Percentiles rank a stretch among this genome's conserved stretches.
phyloP scores from a whole-genome alignment of 2,888 invertebrate species.

The Hemaris fuciformis region DNA sequence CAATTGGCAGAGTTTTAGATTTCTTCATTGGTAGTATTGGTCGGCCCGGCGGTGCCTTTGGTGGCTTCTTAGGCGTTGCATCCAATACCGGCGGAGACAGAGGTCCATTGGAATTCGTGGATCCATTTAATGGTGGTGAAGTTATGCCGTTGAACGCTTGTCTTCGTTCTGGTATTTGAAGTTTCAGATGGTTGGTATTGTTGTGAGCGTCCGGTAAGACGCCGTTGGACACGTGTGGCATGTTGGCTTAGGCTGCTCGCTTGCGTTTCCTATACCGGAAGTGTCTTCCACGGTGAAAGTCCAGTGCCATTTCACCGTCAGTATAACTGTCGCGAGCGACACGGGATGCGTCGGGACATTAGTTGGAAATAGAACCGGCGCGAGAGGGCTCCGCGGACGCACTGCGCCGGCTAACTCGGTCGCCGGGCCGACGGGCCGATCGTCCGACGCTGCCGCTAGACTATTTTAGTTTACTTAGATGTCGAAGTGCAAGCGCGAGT shows the following conservation, averaged over 20 bases:
- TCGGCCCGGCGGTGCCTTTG: constrained; percentile 61
- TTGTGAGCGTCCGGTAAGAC: constrained; percentile 36
- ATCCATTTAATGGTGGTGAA: constrained; percentile 45
- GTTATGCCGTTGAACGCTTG: constrained; percentile 38
- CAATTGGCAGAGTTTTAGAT: constrained; percentile 71
- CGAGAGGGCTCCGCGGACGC: constrained; percentile 73
- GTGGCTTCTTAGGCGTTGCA: constrained; percentile 70
- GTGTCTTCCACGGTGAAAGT: constrained; percentile 66
- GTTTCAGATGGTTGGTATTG: constrained; percentile 46
- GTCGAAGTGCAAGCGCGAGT: constrained; percentile 74
- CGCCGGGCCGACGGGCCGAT: constrained; percentile 76
- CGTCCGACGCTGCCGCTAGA: constrained; percentile 68
- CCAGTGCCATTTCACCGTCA: constrained; percentile 76
- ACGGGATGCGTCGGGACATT: constrained; percentile 69
- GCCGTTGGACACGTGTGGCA: constrained; percentile 60
- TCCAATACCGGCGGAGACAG: constrained; percentile 68
- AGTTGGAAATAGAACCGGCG: constrained; percentile 79
- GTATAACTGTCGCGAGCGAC: constrained; percentile 67
- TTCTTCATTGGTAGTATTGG: constrained; percentile 72
- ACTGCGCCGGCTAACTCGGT: constrained; percentile 78
- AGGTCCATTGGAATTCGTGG: constrained; percentile 60
- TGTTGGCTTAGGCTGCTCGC: constrained; percentile 51
- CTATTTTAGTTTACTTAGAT: constrained; percentile 80
- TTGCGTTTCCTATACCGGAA: constrained; percentile 74
- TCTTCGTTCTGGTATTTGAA: constrained; percentile 63